Base-by-base conservation (phyloP, 2,888 invertebrate genomes). In the Meteorus cinctellus region DNA sequence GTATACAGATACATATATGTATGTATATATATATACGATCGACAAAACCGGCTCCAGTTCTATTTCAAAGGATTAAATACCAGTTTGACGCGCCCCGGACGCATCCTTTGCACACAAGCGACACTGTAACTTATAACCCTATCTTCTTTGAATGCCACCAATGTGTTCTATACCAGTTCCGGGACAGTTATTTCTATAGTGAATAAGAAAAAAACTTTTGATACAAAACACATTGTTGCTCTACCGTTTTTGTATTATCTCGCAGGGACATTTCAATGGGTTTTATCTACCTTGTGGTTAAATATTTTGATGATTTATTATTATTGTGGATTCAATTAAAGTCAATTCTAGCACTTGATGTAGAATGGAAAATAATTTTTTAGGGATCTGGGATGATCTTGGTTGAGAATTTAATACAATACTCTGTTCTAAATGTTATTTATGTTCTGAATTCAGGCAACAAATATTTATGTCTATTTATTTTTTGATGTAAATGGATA, bases 51-150 rank as follows among this genome's bases (percentile, higher is more conserved):
- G 72, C 77, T 77, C 68, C 75, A 72, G 82, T 75, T 81, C 82
- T 77, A 82, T 83, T 82, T 83, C 81, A 80, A 81, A 81, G 83
- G 82, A 82, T 82, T 82, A 82, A 82, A 82, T 74, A 82, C 82
- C 80, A 78, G 81, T 81, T 79, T 81, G 78, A 81, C 80, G 80
- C 80, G 75, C 69, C 79, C 67, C 72, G 76, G 74, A 70, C 77
- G 63, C 71, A 75, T 78, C 78, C 72, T 68, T 76, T 36, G 48
- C 60, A 62, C 34, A 60, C 45, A 69, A 70, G 70, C 73, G 71
- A 69, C 74, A 76, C 60, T 74, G 69, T 72, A 63, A 60, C 27
- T 59, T 48, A 62, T 69, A 29, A n/a, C 6, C 31, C 60, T 31
- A 55, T 51, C 36, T 34, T 19, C 34, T 48, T 55, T 65, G 27